Evolutionary conservation across 2,113 vertebrate species (phyloP).

Genomic region (Arizona elegans): DNA sequence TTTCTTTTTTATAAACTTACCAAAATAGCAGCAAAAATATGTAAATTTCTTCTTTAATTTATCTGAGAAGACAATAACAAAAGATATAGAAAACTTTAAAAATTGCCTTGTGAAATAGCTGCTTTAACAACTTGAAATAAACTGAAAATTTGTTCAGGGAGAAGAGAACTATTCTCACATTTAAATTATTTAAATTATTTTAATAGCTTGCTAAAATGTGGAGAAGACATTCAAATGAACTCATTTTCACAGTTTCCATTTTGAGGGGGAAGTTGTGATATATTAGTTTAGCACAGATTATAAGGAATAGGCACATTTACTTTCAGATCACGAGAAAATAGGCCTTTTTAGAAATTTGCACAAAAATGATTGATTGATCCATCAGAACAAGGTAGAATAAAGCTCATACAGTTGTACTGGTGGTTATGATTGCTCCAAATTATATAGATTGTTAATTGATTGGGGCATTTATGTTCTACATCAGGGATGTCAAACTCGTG

Average conservation of each 20-base stretch:
- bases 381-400: background rate
- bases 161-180: background rate
- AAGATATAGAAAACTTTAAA: background rate
- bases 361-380: background rate
- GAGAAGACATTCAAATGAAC: conserved; percentile 5
- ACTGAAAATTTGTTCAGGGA: conserved; percentile 17
- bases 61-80: background rate
- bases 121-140: conserved; percentile 10
- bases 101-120: background rate
- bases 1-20: background rate
- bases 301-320: background rate
- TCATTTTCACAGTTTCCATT: background rate
- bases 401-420: background rate
- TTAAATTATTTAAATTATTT: conserved; percentile 17
- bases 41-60: background rate
- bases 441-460: background rate
- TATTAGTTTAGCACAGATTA: background rate
- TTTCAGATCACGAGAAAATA: background rate
- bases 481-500: too few relatives aligned
- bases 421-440: background rate
- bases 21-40: background rate
- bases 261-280: too few relatives aligned
- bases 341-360: background rate
- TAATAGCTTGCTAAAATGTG: conserved; percentile 26
- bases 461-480: background rate